Percentiles rank a stretch among this genome's conserved stretches.
These are phyloP conservation scores for Melinopterus prodromus DNA, from an alignment of 2,888 invertebrate genomes.

Conservation along the genomic window DNA sequence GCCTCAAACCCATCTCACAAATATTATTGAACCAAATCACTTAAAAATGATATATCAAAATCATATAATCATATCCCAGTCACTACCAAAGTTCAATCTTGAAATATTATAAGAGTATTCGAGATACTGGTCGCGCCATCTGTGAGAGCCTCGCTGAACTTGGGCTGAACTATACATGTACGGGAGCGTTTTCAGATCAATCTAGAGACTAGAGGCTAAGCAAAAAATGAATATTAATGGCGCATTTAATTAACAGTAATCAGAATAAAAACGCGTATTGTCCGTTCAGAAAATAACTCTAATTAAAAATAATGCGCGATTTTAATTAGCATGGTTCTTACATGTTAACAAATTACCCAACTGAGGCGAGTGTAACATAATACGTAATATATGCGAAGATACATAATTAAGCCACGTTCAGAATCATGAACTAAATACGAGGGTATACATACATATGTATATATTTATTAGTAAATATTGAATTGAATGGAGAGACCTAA, in stretches of 20 bases:
- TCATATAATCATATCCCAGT: neutral
- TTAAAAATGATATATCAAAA: no score
- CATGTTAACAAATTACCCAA: slow-evolving; percentile 4
- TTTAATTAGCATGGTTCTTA: neutral
- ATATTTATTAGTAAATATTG: no score
- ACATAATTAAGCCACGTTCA: neutral
- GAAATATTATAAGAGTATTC: neutral
- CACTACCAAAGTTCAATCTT: no score
- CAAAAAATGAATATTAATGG: neutral
- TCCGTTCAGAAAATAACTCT: neutral
- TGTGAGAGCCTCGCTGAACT: neutral
- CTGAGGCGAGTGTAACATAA: neutral
- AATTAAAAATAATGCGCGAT: neutral
- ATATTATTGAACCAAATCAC: no score
- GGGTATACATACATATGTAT: no score
- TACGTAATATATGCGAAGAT: neutral
- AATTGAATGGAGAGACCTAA: no score
- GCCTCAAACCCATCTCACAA: no score
- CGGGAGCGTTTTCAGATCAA: neutral
- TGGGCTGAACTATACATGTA: neutral
- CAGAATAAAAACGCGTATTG: slow-evolving; percentile 4
- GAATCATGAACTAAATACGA: no score
- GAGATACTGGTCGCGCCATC: neutral
- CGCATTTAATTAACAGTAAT: slow-evolving; percentile 4
- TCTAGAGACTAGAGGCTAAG: neutral